Base-by-base conservation (phyloP, 2,888 invertebrate species). In the Cactoblastis cactorum region DNA sequence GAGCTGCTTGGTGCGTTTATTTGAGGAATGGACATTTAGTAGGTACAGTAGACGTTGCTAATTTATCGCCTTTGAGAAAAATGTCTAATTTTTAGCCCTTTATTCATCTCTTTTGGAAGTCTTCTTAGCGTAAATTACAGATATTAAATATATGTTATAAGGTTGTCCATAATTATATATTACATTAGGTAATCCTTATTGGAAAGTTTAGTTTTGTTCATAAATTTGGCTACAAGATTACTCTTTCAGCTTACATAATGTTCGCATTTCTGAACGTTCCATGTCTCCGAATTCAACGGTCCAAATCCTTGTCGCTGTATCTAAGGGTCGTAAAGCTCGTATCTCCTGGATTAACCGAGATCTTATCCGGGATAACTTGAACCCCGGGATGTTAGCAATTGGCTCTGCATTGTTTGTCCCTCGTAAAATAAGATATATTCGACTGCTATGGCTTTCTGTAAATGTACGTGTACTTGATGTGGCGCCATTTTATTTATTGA, bases 341-440 rank as follows among this genome's bases (percentile, higher is more conserved):
- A 58, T 62, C 62, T 59, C 65, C 62, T 52, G 67, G 74, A 76
- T 74, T 78, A 77, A 55, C 61, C 53, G 51, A 63, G 67, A 61
- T 64, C 62, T 67, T 57, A 64, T 63, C 56, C 58, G 58, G 61
- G 55, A 59, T 61, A 62, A 61, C 59, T 58, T 51, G 59, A 57
- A 59, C 61, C 63, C 58, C 54, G 61, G 63, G 65, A 69, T 65
- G 72, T 72, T 74, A 70, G 63, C 71, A 72, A 74, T 76, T 71
- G 73, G 64, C 61, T 56, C 62, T 62, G 62, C 67, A 64, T 67
- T 71, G 73, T 65, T 65, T 62, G 67, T 57, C 56, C 60, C 58
- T 76, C 71, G 71, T 74, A 71, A 71, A 74, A 64, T 58, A 51
- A 52, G 65, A 69, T 62, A 62, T 63, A 67, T 65, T 65, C 61